phyloP scores from a whole-genome alignment of 2,888 invertebrate genomes.

The Drosophila vallismaia region DNA sequence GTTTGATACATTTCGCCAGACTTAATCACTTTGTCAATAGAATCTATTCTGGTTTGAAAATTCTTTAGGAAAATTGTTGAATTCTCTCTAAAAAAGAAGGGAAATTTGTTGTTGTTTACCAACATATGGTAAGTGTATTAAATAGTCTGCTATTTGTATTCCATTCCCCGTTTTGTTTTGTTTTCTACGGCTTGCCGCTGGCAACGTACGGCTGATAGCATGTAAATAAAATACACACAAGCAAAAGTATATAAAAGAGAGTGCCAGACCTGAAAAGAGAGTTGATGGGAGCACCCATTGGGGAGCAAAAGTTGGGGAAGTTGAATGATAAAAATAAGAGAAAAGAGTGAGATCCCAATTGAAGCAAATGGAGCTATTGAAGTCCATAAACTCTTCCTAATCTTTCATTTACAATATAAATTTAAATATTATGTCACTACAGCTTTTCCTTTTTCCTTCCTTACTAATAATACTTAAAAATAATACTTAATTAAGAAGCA shows the following conservation, averaged over 20 bases:
- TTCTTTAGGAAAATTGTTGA: too few relatives aligned
- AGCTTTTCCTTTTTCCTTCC: not conserved
- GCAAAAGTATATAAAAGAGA: constrained; percentile 7
- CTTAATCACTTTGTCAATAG: too few relatives aligned
- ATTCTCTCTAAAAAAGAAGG: too few relatives aligned
- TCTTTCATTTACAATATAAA: not conserved
- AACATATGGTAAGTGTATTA: not conserved
- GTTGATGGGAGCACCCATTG: constrained; percentile 1
- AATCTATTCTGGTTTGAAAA: too few relatives aligned
- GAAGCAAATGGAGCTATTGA: not conserved
- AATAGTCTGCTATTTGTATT: not conserved
- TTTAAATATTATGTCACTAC: not conserved
- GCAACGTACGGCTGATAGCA: constrained; percentile 40
- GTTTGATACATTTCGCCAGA: too few relatives aligned
- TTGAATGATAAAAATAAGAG: not conserved
- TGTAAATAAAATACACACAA: constrained; percentile 30
- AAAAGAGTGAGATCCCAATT: not conserved
- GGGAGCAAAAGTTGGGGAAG: constrained; percentile 9
- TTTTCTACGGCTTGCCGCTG: constrained; percentile 14
- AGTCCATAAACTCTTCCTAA: not conserved
- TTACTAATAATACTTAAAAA: too few relatives aligned
- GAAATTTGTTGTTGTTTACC: too few relatives aligned
- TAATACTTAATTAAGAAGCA: too few relatives aligned
- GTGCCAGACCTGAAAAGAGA: constrained; percentile 2
- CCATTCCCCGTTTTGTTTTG: constrained; percentile 6